Evolutionary conservation across 1,140 invertebrate species (phyloP).

Genomic region (Batillaria attramentaria): DNA sequence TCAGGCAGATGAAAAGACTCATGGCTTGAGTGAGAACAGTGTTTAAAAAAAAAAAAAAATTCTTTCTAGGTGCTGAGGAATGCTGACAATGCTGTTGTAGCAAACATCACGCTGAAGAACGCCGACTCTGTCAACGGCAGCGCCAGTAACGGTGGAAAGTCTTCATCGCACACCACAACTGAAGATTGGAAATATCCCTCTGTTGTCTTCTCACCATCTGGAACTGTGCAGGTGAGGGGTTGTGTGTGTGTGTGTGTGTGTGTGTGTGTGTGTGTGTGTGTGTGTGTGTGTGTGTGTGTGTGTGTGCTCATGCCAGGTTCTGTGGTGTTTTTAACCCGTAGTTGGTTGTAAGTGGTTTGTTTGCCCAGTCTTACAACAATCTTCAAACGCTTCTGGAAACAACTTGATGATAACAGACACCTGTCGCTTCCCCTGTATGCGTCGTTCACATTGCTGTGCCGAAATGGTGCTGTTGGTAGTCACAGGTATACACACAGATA

Average conservation of each 20-base stretch:
- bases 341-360: too few relatives aligned
- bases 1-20: not conserved
- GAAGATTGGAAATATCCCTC: constrained; percentile 28
- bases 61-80: constrained; percentile 10
- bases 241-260: not conserved
- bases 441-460: too few relatives aligned
- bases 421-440: too few relatives aligned
- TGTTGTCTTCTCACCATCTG: constrained; percentile 35
- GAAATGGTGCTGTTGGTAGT: too few relatives aligned
- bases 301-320: too few relatives aligned
- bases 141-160: not conserved
- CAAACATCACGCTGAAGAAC: constrained; percentile 26
- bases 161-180: constrained; percentile 8
- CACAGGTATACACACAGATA: too few relatives aligned
- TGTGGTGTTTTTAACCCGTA: too few relatives aligned
- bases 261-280: not conserved
- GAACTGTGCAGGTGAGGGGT: constrained; percentile 32
- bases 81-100: not conserved
- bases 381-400: too few relatives aligned
- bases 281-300: not conserved
- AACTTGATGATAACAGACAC: too few relatives aligned
- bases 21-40: not conserved
- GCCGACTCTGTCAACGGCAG: not conserved
- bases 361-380: too few relatives aligned
- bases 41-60: not conserved